Percentiles rank a stretch among this genome's conserved stretches.
These are phyloP conservation scores for Chesias legatella DNA, from an alignment of 2,888 invertebrate species.

Conservation along the genomic window DNA sequence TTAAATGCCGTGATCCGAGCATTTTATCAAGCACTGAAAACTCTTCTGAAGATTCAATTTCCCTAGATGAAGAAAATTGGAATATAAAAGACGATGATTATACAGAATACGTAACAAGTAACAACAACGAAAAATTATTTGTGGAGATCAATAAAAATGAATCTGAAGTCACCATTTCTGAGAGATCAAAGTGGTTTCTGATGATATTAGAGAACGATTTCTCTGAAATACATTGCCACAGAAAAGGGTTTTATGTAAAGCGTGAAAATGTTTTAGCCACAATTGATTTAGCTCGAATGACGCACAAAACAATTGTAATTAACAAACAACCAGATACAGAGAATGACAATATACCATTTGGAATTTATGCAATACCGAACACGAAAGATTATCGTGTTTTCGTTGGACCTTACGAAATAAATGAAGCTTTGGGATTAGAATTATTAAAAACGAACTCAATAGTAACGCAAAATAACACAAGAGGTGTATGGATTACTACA, in stretches of 20 bases:
- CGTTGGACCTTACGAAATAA: constrained; percentile 66
- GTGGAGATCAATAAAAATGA: not conserved
- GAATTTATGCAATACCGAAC: constrained; percentile 67
- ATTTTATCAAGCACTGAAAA: constrained; percentile 8
- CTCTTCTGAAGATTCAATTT: constrained; percentile 7
- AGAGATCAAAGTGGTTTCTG: constrained; percentile 76
- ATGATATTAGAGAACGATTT: constrained; percentile 79
- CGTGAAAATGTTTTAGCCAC: constrained; percentile 72
- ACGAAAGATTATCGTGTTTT: constrained; percentile 55
- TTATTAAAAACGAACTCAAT: constrained; percentile 47
- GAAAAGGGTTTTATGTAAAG: constrained; percentile 76
- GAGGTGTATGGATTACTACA: constrained; percentile 66
- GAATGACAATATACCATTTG: constrained; percentile 49
- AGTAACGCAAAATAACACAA: constrained; percentile 41
- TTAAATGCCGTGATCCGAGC: constrained; percentile 32
- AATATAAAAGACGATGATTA: constrained; percentile 1
- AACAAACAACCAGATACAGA: constrained; percentile 47
- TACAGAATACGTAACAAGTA: not conserved
- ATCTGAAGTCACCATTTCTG: constrained; percentile 23
- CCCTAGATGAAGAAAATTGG: constrained; percentile 5
- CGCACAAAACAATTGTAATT: constrained; percentile 72
- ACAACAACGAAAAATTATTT: not conserved
- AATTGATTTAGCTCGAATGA: constrained; percentile 65
- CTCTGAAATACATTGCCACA: constrained; percentile 70
- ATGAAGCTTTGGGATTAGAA: constrained; percentile 63